Conservation (phyloP, 2,797 vertebrate species). For the Syngnathus rostellatus region DNA sequence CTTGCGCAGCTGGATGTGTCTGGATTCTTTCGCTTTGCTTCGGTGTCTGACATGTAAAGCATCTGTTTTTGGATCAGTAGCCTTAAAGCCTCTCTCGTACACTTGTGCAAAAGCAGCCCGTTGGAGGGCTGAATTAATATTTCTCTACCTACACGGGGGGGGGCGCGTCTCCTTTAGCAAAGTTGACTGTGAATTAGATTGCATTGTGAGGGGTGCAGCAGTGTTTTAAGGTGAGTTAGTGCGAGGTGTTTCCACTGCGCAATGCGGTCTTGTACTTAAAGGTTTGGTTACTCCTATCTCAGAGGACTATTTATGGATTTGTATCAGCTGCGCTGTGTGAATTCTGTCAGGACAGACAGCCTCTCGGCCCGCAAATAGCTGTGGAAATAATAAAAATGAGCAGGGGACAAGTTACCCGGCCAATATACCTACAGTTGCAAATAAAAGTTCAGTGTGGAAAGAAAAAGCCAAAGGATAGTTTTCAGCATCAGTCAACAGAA, state of each 20-base stretch:
- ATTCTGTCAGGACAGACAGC: slow-evolving; percentile 62
- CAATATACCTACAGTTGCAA: slow-evolving; percentile 25
- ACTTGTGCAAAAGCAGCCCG: slow-evolving; percentile 24
- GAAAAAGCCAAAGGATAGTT: slow-evolving; percentile 13
- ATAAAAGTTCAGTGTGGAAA: slow-evolving; percentile 26
- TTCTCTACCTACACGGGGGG: slow-evolving; percentile 39
- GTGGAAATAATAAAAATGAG: slow-evolving; percentile 63
- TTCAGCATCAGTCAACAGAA: slow-evolving; percentile 22
- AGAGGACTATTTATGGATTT: slow-evolving; percentile 70
- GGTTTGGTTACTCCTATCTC: slow-evolving; percentile 64
- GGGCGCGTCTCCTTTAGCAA: slow-evolving; percentile 15
- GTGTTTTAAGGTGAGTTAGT: slow-evolving; percentile 48
- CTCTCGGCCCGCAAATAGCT: slow-evolving; percentile 59
- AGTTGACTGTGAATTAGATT: not conserved
- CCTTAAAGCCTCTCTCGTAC: slow-evolving; percentile 13
- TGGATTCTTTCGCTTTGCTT: not conserved
- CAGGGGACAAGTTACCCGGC: slow-evolving; percentile 41
- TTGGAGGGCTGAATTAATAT: slow-evolving; percentile 48
- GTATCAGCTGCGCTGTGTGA: slow-evolving; percentile 63
- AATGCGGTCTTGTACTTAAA: slow-evolving; percentile 34
- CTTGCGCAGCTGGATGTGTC: slow-evolving; percentile 44
- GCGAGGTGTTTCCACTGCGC: slow-evolving; percentile 39
- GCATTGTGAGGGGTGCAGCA: slow-evolving; percentile 27
- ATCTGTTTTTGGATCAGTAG: slow-evolving; percentile 43
- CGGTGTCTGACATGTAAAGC: slow-evolving; percentile 25